Evolutionary conservation across 2,888 invertebrate species (phyloP).

Genomic region (Proisotoma minuta): DNA sequence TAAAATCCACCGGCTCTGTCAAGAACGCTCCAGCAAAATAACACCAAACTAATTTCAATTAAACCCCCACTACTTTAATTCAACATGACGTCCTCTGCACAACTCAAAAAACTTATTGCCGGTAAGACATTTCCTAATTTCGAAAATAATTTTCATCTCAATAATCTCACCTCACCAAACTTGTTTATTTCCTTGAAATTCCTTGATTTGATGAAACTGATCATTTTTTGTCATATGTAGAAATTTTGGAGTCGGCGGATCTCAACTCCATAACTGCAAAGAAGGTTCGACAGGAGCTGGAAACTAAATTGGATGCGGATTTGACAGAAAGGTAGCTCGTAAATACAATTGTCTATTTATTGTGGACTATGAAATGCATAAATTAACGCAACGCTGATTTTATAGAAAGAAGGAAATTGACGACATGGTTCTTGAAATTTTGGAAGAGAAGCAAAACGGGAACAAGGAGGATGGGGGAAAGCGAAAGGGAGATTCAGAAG

Average conservation of each 20-base stretch:
- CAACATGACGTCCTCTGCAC: conserved; percentile 36
- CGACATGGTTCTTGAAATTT: conserved; percentile 74
- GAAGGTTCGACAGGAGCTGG: conserved; percentile 79
- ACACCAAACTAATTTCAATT: no score
- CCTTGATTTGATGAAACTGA: not conserved
- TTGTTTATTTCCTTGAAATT: no score
- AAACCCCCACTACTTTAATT: no score
- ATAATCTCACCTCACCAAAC: conserved; percentile 50
- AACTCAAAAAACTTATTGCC: conserved; percentile 51
- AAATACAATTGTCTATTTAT: not conserved
- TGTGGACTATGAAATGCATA: not conserved
- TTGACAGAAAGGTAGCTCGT: conserved; percentile 59
- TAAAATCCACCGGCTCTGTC: no score
- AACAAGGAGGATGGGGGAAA: conserved; percentile 43
- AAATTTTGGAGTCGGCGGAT: conserved; percentile 80
- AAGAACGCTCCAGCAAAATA: no score
- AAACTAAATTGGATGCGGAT: conserved; percentile 72
- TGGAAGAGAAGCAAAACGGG: conserved; percentile 53
- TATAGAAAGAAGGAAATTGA: conserved; percentile 80
- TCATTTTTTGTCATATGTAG: conserved; percentile 54
- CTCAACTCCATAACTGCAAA: conserved; percentile 78
- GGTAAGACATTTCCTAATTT: no score
- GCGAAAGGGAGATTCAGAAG: conserved; percentile 9
- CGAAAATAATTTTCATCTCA: no score
- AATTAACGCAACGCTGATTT: conserved; percentile 1